These are phyloP conservation scores for Saturnia japonica DNA, from an alignment of 2,888 invertebrate species.

Conservation along the genomic window DNA sequence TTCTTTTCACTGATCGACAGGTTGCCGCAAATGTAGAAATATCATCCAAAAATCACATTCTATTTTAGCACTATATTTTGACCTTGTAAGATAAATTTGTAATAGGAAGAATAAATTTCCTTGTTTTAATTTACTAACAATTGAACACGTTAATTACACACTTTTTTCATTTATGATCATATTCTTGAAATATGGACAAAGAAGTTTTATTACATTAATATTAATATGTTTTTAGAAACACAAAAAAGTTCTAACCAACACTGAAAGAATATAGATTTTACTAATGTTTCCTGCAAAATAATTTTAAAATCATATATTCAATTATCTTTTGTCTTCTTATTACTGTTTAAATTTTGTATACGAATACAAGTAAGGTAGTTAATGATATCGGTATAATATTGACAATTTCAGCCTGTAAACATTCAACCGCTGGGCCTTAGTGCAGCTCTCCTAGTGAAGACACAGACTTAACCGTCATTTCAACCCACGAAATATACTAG, in stretches of 20 bases:
- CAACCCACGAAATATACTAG: no score
- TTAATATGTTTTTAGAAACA: not conserved
- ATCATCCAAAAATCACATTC: not conserved
- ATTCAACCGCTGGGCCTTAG: no score
- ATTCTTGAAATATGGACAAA: not conserved
- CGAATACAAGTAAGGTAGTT: no score
- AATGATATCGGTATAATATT: no score
- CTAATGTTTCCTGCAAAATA: not conserved
- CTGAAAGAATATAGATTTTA: not conserved
- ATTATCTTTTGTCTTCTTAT: not conserved
- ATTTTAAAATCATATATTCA: not conserved
- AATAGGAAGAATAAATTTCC: not conserved
- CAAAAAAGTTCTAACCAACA: not conserved
- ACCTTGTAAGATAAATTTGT: not conserved
- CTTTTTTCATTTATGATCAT: not conserved
- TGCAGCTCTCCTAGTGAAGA: no score
- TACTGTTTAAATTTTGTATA: no score
- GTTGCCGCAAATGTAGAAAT: no score
- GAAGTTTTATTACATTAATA: not conserved
- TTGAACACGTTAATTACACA: not conserved
- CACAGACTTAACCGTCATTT: no score
- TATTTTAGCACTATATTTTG: not conserved
- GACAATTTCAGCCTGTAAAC: no score
- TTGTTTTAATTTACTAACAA: not conserved
- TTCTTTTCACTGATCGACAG: no score